These are phyloP conservation scores for Deroptyus accipitrinus DNA, from an alignment of 2,113 vertebrate species.

Conservation along the genomic window DNA sequence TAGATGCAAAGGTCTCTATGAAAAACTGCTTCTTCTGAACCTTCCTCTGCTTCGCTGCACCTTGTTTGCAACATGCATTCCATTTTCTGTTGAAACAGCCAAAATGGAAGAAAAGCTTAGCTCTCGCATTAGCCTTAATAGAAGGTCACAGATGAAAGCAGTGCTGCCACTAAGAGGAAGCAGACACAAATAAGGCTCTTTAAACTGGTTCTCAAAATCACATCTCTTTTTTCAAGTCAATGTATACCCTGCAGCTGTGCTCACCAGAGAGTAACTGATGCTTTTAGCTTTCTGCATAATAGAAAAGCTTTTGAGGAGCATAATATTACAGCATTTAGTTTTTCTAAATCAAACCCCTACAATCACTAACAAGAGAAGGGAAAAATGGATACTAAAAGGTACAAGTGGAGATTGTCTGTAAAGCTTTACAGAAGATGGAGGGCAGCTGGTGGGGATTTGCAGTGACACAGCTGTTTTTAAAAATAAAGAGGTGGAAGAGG, in stretches of 20 bases:
- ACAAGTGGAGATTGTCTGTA: conserved; percentile 20
- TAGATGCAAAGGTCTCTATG: neutral
- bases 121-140: conserved; percentile 25
- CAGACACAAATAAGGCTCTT: conserved; percentile 39
- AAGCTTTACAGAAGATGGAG: conserved; percentile 10
- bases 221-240: neutral
- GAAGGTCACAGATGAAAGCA: conserved; percentile 54
- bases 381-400: neutral
- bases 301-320: conserved; percentile 12
- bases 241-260: conserved; percentile 23
- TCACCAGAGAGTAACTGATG: conserved; percentile 10
- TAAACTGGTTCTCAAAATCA: conserved; percentile 11
- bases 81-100: conserved; percentile 46
- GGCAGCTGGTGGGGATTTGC: conserved; percentile 59
- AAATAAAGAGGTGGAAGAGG: conserved; percentile 63
- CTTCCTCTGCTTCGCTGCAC: neutral
- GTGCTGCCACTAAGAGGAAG: conserved; percentile 39
- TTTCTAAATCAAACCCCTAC: neutral
- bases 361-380: neutral
- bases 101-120: conserved; percentile 53
- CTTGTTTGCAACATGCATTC: neutral
- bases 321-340: neutral
- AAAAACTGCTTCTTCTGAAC: conserved; percentile 8
- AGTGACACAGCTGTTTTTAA: conserved; percentile 68
- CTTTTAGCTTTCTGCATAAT: conserved; percentile 40